These are phyloP conservation scores for Pseudobourletiella spinata DNA, from an alignment of 1,140 invertebrate genomes.

Conservation along the genomic window DNA sequence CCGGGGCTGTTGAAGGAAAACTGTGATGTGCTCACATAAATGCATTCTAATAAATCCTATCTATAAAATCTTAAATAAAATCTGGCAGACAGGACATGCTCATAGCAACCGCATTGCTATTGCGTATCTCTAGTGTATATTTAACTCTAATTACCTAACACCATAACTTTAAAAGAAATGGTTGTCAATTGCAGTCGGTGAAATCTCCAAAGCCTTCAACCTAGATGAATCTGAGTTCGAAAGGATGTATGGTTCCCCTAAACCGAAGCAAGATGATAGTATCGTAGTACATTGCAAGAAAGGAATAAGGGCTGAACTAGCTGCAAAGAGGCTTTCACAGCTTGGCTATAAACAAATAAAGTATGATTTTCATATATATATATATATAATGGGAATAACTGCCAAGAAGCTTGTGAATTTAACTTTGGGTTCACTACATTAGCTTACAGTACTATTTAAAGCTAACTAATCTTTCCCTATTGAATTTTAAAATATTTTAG, in stretches of 20 bases:
- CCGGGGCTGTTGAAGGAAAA: too few relatives aligned
- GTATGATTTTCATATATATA: background rate
- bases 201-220: background rate
- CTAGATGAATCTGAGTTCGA: background rate
- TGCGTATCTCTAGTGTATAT: too few relatives aligned
- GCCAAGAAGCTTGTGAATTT: too few relatives aligned
- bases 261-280: background rate
- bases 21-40: too few relatives aligned
- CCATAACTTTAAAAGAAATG: background rate
- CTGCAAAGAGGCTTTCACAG: background rate
- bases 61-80: too few relatives aligned
- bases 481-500: background rate
- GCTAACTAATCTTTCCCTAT: background rate
- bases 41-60: too few relatives aligned
- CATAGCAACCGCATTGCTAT: too few relatives aligned
- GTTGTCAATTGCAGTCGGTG: background rate
- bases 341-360: background rate
- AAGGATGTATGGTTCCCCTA: background rate
- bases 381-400: too few relatives aligned
- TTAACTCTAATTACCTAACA: too few relatives aligned
- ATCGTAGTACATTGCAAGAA: slow-evolving; percentile 1
- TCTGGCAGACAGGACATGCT: too few relatives aligned
- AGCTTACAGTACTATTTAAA: too few relatives aligned
- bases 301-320: background rate
- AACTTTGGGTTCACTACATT: too few relatives aligned